Base-by-base conservation (phyloP, 2,113 vertebrate species). In the Poeciliopsis occidentalis region DNA sequence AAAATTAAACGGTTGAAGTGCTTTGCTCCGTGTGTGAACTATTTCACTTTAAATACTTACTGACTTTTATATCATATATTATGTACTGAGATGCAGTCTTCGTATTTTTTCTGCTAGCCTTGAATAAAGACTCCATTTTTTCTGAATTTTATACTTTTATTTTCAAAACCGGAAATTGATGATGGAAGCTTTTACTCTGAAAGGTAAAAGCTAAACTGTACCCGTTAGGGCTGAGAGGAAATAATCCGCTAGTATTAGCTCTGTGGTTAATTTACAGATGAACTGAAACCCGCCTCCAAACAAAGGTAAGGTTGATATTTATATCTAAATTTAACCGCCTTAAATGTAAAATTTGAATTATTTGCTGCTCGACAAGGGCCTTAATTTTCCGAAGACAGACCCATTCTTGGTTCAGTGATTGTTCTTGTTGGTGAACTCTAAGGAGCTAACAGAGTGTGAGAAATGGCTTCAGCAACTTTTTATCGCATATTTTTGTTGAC, bases 291-390 rank as follows among this genome's bases (percentile, higher is more conserved):
- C 76, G 71, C 51, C 2, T 19, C 65, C 8, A 71, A 32, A 31
- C 67, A 6, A 71, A 88, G 89, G 89, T 91, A 91, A 86, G 0
- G 10, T 8, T 32, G 0, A 6, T n/a, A 11, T 32, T 22, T 61
- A 17, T 11, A 44, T n/a, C 22, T 24, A 57, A 7, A 57, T n/a
- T 24, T 8, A 57, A 1, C 44, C 51, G 22, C 22, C 8, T n/a
- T 57, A 22, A 24, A 10, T 24, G 22, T 11, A 3, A 10, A 8
- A 57, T 57, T 57, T 57, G 22, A 57, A 57, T 57, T 10, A 57
- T 19, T n/a, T 57, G 6, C 51, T 57, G 51, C 51, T 57, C 51
- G 22, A 57, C 22, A 24, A 7, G 24, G 51, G 8, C 8, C 2
- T 57, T 57, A 11, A 29, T 60, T 0, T 62, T 26, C 13, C 30